Evolutionary conservation across 2,113 vertebrate genomes (phyloP).

Genomic region (Chloropsis hardwickii): DNA sequence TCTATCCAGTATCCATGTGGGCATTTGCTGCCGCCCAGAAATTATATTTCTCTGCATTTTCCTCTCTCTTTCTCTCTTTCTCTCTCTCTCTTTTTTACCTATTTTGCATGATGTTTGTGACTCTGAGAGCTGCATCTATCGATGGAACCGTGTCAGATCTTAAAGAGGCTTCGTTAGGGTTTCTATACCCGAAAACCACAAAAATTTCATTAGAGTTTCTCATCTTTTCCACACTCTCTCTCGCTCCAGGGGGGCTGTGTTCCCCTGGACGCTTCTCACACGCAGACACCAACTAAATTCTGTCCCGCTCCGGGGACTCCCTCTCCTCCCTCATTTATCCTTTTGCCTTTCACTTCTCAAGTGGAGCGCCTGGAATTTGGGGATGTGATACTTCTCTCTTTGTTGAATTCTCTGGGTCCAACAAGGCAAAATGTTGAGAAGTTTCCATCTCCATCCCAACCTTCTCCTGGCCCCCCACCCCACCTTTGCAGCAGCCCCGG

Average conservation of each 20-base stretch:
- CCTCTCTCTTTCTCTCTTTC: conserved; percentile 41
- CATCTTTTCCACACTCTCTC: conserved; percentile 84
- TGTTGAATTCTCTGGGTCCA: conserved; percentile 17
- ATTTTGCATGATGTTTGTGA: conserved; percentile 99
- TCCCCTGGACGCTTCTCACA: conserved; percentile 50
- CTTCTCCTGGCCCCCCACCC: neutral
- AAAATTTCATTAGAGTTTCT: conserved; percentile 99
- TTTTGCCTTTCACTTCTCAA: neutral
- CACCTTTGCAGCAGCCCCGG: neutral
- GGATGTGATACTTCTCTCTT: neutral
- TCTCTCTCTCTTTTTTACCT: conserved; percentile 79
- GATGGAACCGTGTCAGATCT: conserved; percentile 99
- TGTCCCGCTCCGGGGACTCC: conserved; percentile 4
- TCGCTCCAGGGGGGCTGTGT: neutral
- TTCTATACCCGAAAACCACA: conserved; percentile 98
- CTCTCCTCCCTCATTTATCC: conserved; percentile 10
- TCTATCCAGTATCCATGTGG: conserved; percentile 82
- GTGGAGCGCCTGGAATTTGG: neutral
- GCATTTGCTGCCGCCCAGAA: conserved; percentile 87
- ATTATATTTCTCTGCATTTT: conserved; percentile 87
- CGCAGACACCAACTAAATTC: conserved; percentile 53
- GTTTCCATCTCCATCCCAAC: neutral
- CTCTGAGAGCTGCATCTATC: conserved; percentile 99
- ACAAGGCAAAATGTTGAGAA: neutral
- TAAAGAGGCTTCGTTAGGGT: conserved; percentile 99